phyloP scores from a whole-genome alignment of 1,140 invertebrate genomes.

The Apis mellifera region Amel_HAv3.1 CM009935.2:12068001-12068500 shows the following conservation, averaged over 20 bases:
- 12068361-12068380: neutral
- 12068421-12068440: neutral
- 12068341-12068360: neutral
- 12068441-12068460: conserved; percentile 31
- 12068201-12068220: too few relatives aligned
- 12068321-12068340: too few relatives aligned
- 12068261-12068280: too few relatives aligned
- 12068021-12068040: neutral
- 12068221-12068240: too few relatives aligned
- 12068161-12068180: neutral
- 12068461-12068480: conserved; percentile 2
- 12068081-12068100: neutral
- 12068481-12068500: conserved; percentile 26
- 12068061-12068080: neutral
- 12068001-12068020: neutral
- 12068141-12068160: neutral
- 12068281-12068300: neutral
- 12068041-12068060: neutral
- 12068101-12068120: neutral
- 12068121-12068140: neutral
- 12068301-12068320: neutral
- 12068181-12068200: neutral
- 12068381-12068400: too few relatives aligned
- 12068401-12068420: too few relatives aligned
- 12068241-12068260: neutral